Evolutionary conservation across 2,888 invertebrate genomes (phyloP), one percentile per base, ranked within the genome.

Genomic region (Drosophila flavopinicola): DNA sequence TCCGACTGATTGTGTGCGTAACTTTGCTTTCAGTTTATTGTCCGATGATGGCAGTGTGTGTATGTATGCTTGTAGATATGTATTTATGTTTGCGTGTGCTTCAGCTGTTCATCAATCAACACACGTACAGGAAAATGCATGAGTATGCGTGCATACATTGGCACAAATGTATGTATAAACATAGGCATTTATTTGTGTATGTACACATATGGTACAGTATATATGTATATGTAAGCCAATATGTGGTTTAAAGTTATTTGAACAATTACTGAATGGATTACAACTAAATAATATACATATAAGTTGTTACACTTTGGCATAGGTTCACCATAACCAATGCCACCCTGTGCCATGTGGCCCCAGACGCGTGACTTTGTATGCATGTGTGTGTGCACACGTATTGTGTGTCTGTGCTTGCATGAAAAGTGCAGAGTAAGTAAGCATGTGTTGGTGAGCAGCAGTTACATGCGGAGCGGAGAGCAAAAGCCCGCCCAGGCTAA

Each of bases 21-120:
- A 11, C 47, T 56, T 39, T 59, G 38, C 38, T 54, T 64, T 66
- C 56, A 66, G 51, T 58, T 68, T 66, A 53, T 56, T 66, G 52
- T 30, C 45, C 30, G 57, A 6, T 20, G 29, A n/a, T 29, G 17
- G n/a, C 11, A 2, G 15, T 49, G 11, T 38, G 11, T 27, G 11
- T 32, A 49, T 23, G 10, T 33, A 29, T 24, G 20, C 39, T 9
- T 56, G 32, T 37, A 9, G 20, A 25, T 9, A 10, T 11, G 5
- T 44, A 20, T 11, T 9, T 17, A 9, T 20, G n/a, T 17, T 24
- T 42, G 29, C 27, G 9, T 6, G 20, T 11, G 3, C 29, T 30
- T 29, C 3, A 44, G 32, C 20, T 20, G 6, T 20, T 30, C 44
- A 44, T 44, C 44, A 44, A 44, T 44, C 44, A 44, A 3, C 20